Conservation (phyloP, 1,140 invertebrate genomes). For the Philotrypesis tridentata region DNA sequence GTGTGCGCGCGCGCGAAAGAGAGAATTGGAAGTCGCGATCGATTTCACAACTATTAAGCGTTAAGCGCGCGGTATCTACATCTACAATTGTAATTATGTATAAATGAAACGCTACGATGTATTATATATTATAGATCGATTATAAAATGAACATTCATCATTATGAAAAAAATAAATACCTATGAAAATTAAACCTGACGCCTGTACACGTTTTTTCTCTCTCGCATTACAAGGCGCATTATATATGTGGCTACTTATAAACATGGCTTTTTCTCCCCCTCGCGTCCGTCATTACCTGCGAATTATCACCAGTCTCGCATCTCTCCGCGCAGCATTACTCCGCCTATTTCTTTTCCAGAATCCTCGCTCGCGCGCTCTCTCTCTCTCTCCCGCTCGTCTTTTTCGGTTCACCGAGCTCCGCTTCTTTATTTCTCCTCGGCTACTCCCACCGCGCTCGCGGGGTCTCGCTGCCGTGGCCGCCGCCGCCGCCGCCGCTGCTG, state of each 20-base stretch:
- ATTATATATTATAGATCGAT: slow-evolving; percentile 74
- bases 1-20: too few relatives aligned
- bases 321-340: background rate
- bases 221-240: too few relatives aligned
- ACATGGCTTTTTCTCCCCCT: too few relatives aligned
- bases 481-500: slow-evolving; percentile 23
- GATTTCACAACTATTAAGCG: slow-evolving; percentile 66
- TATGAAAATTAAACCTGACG: slow-evolving; percentile 66
- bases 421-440: slow-evolving; percentile 30
- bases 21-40: slow-evolving; percentile 49
- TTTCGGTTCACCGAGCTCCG: background rate
- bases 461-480: background rate
- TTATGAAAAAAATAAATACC: slow-evolving; percentile 67
- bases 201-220: background rate
- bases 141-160: slow-evolving; percentile 73
- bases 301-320: slow-evolving; percentile 30
- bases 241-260: too few relatives aligned
- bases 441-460: background rate
- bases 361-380: too few relatives aligned
- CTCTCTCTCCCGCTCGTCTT: slow-evolving; percentile 3
- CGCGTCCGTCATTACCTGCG: slow-evolving; percentile 39
- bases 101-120: slow-evolving; percentile 72
- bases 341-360: slow-evolving; percentile 24
- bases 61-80: slow-evolving; percentile 68
- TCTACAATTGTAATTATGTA: slow-evolving; percentile 73